Conservation (phyloP, 2,888 invertebrate genomes). For the Standfussiana lucernea region DNA sequence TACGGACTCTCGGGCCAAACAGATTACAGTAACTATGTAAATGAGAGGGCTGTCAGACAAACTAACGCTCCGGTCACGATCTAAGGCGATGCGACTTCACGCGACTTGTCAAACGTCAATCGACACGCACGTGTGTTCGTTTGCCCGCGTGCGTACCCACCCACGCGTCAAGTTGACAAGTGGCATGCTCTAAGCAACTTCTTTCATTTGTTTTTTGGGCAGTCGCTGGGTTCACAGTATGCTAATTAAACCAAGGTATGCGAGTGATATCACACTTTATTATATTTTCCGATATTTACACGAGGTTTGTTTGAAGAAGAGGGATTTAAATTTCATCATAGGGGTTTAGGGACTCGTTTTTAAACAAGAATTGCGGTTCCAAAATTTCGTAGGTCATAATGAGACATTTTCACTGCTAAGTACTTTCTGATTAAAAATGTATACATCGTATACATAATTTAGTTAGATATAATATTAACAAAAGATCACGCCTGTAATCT, state of each 20-base stretch:
- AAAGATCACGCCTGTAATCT: not conserved
- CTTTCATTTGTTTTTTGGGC: too few species aligned
- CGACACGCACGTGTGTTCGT: not conserved
- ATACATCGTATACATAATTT: not conserved
- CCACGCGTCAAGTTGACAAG: not conserved
- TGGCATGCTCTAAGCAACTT: not conserved
- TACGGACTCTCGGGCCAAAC: not conserved
- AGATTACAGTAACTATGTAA: constrained; percentile 41
- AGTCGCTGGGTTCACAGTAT: constrained; percentile 16
- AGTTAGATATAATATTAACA: not conserved
- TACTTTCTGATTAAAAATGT: not conserved
- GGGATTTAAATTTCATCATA: constrained; percentile 29
- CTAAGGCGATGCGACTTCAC: not conserved
- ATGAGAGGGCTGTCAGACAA: constrained; percentile 35
- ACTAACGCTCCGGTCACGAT: not conserved
- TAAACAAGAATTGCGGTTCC: constrained; percentile 3
- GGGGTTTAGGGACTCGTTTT: constrained; percentile 9
- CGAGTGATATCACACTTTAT: constrained; percentile 30
- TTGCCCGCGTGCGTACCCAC: not conserved
- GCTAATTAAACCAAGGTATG: constrained; percentile 36
- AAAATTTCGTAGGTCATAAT: not conserved
- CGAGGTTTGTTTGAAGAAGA: constrained; percentile 16
- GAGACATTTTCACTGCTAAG: not conserved
- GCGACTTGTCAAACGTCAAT: not conserved
- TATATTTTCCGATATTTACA: constrained; percentile 34